These are phyloP conservation scores for Psettodes erumei DNA, from an alignment of 2,113 vertebrate species.

Conservation along the genomic window DNA sequence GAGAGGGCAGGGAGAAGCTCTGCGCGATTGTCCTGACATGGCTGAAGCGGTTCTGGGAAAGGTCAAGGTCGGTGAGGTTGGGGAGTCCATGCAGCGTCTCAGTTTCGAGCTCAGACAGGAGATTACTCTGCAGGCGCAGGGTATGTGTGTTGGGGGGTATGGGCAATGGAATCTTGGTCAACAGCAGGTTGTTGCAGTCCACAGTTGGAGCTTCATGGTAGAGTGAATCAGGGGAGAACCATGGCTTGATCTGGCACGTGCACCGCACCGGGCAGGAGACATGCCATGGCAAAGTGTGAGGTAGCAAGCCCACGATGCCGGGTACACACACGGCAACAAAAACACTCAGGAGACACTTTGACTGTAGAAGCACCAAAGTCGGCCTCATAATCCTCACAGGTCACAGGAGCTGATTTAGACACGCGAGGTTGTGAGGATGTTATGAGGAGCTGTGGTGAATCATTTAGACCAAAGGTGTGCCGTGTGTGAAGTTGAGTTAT, in stretches of 20 bases:
- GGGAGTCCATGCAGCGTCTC: slow-evolving; percentile 81
- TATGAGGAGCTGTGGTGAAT: slow-evolving; percentile 42
- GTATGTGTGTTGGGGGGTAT: slow-evolving; percentile 89
- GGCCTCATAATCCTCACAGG: slow-evolving; percentile 74
- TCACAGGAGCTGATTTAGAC: slow-evolving; percentile 50
- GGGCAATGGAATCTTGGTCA: slow-evolving; percentile 82
- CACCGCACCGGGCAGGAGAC: slow-evolving; percentile 88
- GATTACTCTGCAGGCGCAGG: slow-evolving; percentile 92
- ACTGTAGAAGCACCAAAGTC: slow-evolving; percentile 69
- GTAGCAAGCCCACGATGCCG: slow-evolving; percentile 73
- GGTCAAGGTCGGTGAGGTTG: slow-evolving; percentile 92
- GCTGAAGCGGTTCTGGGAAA: slow-evolving; percentile 92
- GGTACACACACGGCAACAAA: slow-evolving; percentile 65
- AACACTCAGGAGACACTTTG: slow-evolving; percentile 82
- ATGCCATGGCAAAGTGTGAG: slow-evolving; percentile 88
- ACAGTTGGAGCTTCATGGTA: slow-evolving; percentile 92
- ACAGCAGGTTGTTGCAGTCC: slow-evolving; percentile 92
- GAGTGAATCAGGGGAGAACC: slow-evolving; percentile 91
- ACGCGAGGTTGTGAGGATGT: slow-evolving; percentile 33
- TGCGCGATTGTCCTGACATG: slow-evolving; percentile 78
- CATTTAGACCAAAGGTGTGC: slow-evolving; percentile 46
- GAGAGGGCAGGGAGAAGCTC: slow-evolving; percentile 80
- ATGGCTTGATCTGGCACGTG: slow-evolving; percentile 92
- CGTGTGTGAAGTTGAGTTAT: background rate
- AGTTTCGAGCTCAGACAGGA: slow-evolving; percentile 84